Evolutionary conservation across 2,888 invertebrate species (phyloP), one percentile per base, ranked within the genome.

Genomic region (Labia minor): DNA sequence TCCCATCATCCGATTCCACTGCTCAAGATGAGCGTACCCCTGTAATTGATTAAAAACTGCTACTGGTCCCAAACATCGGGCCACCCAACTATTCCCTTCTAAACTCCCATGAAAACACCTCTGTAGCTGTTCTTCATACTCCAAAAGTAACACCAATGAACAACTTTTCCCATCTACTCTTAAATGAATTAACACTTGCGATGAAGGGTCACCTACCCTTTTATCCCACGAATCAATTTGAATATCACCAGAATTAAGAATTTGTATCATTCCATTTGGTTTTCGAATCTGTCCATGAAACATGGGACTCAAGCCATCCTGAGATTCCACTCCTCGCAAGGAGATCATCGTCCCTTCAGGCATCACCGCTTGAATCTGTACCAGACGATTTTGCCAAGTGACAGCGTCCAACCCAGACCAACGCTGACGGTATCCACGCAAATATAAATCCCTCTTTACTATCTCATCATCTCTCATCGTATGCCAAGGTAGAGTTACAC

Each of bases 401-500:
- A 69, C 74, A 68, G 73, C 71, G 71, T 74, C 67, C 71, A 74
- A 69, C 63, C 77, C 78, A 79, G 80, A 82, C 21, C 77, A 74
- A 62, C 82, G 74, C 69, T 82, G 81, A 61, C 80, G 78, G 0
- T 81, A 72, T 1, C 84, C 83, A 1, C 84, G 79, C 10, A 83
- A 74, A 69, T 82, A 81, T 19, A 86, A 65, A 33, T 75, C n/a
- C n/a, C n/a, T n/a, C n/a, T n/a, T 74, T 11, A 67, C 19, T 79
- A 80, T 66, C 26, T 77, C 73, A 1, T 75, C 76, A 64, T 80
- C 76, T 67, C 78, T 81, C 0, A 81, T 76, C 66, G 78, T n/a
- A n/a, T n/a, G n/a, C n/a, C n/a, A n/a, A n/a, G n/a, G 78, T 67
- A 87, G 74, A 16, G 81, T 80, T 0, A 88, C 88, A 70, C 82